Evolutionary conservation across 1,140 invertebrate species (phyloP).

Genomic region (Drosophila yakuba): DNA sequence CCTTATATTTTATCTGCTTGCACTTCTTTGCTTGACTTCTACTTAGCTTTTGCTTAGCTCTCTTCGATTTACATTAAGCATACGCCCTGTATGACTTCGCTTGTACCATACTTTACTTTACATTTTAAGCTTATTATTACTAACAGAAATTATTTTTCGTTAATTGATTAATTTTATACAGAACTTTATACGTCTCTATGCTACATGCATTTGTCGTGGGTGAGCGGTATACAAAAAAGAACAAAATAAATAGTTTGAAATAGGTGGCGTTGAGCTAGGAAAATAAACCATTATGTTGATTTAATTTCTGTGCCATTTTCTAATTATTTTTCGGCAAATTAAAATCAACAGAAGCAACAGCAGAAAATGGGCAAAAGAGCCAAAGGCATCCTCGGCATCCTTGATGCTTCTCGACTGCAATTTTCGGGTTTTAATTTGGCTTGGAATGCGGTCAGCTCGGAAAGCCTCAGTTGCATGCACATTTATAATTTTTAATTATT

Average conservation of each 20-base stretch:
- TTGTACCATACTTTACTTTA: too few species aligned
- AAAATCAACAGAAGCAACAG: slow-evolving; percentile 40
- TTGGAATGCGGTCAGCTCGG: slow-evolving; percentile 61
- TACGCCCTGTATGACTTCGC: slow-evolving; percentile 33
- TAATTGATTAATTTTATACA: too few species aligned
- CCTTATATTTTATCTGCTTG: slow-evolving; percentile 68
- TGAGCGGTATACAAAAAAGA: too few species aligned
- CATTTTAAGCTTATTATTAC: too few species aligned
- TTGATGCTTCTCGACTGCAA: slow-evolving; percentile 35
- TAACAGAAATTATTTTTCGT: too few species aligned
- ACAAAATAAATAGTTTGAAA: background rate
- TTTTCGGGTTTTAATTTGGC: slow-evolving; percentile 64
- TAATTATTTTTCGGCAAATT: slow-evolving; percentile 57
- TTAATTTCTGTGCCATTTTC: slow-evolving; percentile 54
- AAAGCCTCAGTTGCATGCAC: slow-evolving; percentile 37
- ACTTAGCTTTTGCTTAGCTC: slow-evolving; percentile 14
- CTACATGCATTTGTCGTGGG: too few species aligned
- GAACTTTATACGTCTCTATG: too few species aligned
- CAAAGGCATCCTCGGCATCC: slow-evolving; percentile 11
- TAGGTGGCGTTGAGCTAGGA: background rate
- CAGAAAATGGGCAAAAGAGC: background rate
- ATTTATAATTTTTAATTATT: slow-evolving; percentile 73
- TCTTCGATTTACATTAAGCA: slow-evolving; percentile 46
- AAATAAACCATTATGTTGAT: slow-evolving; percentile 45
- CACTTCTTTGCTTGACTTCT: slow-evolving; percentile 36